Evolutionary conservation across 2,797 vertebrate genomes (phyloP), one percentile per base, ranked within the genome.

Genomic region (Otolemur crassicaudatus): DNA sequence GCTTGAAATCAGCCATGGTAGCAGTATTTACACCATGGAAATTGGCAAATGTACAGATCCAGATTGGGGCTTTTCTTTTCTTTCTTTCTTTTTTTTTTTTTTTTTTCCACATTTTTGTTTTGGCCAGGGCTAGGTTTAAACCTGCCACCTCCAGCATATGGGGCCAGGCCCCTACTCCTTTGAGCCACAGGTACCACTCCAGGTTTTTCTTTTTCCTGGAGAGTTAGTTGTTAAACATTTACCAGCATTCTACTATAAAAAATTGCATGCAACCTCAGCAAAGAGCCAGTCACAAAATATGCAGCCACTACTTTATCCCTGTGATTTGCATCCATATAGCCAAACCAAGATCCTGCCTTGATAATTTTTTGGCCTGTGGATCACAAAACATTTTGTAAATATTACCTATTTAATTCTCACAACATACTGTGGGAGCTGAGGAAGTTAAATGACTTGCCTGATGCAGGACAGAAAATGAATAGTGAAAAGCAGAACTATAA

Each of bases 11-110:
- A 14, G 29, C 75, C 58, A 67, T 58, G 11, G 22, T 49, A 75
- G 73, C 34, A 72, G 60, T 94, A 81, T 90, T 96, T 92, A 94
- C 75, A 96, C 79, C 75, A 89, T 23, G 31, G 85, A 96, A 94
- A 88, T 27, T 70, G 37, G 79, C 14, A 94, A 93, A 85, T 65
- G 31, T 92, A 92, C 34, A 90, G 49, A 69, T 73, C 49, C 49
- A 49, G 49, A 49, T 49, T 3, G 49, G 49, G 40, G 49, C 49
- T 91, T 91, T 87, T 91, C 31, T 91, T 91, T 87, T 91, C 40
- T 43, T 43, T 43, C 6, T 43, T 43, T 43, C 7, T 43, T 43
- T 40, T 40, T 43, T 7, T 43, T 40, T 43, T 7, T 43, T 43
- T 43, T 43, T 43, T 43, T 43, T 43, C 7, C 7, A 43, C 40